Base-by-base conservation (phyloP, 2,113 vertebrate species). In the Xenopus laevis region DNA sequence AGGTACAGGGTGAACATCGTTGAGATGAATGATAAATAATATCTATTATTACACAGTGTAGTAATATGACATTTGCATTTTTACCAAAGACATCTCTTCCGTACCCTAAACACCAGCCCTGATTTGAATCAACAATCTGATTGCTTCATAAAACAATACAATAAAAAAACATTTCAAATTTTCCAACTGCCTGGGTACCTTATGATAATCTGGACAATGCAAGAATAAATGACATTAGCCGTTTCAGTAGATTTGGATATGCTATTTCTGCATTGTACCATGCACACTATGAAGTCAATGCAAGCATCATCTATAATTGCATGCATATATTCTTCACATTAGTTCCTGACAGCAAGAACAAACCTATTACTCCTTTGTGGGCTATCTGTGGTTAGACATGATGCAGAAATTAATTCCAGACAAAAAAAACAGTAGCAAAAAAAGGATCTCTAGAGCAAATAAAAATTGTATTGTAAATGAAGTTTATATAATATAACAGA, bases 271-370 rank as follows among this genome's bases (percentile, higher is more conserved):
- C 44, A 45, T 68, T 62, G 13, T 44, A n/a, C 47, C 12, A 40
- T 62, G 12, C 45, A 52, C 61, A 47, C 18, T 21, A 12, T 23
- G 21, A 60, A 27, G 18, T 23, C 21, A 60, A 60, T 60, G 58
- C 67, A 77, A 68, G 47, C 60, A 18, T 69, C 73, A 76, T 69
- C 65, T 69, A 40, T 68, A 60, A 46, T 23, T 70, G 74, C 74
- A 77, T 77, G 74, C 74, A 23, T 63, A 74, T 67, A 66, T 67
- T 23, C 23, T 46, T 23, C 17, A 53, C 50, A 11, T 23, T 72
- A 33, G 23, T 27, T 53, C 16, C 18, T 45, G 13, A 58, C 9
- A 57, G 63, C 13, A 4, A 57, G 44, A 65, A 17, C 44, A 46
- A 23, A 65, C 52, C 10, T 55, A 55, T 47, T 27, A 13, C 33